Base-by-base conservation (phyloP, 2,113 vertebrate genomes). In the Tylochromis polylepis region DNA sequence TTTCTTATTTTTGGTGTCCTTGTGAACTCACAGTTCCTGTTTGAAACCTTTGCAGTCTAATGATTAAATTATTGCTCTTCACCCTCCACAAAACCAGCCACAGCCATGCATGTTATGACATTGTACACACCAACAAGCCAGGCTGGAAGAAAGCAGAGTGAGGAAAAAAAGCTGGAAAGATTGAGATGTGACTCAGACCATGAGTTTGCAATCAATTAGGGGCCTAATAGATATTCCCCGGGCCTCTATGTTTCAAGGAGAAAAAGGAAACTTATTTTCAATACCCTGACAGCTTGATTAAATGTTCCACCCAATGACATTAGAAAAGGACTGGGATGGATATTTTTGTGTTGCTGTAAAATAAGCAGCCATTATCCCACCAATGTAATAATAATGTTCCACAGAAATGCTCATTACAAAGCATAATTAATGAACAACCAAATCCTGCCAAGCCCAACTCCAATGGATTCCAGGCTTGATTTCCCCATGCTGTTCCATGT, bases 401-500 rank as follows among this genome's bases (percentile, higher is more conserved):
- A 95, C 87, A 92, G 90, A 87, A 87, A 95, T 87, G 91, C 91
- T 95, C 88, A 92, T 94, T 94, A 94, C 93, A 90, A 95, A 93
- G 93, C 81, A 70, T 94, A 93, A 94, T 96, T 95, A 95, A 94
- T 93, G 90, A 95, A 95, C 93, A 95, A 85, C 83, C 91, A 87
- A 93, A 92, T 90, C 91, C 85, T 92, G 94, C 93, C 92, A 95
- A 90, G 92, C 65, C 85, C 85, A 89, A 80, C 78, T 92, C 90
- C 36, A 67, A 87, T 41, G 67, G 88, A 93, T 92, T 91, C 90
- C 85, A 89, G 81, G 84, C 90, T 90, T 92, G 88, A 88, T 94
- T 90, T 95, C 91, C 90, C 90, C 27, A 12, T 41, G 90, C 92
- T 92, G 94, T 90, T 94, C 89, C 62, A 78, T 84, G 85, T 90